phyloP scores from a whole-genome alignment of 1,140 invertebrate genomes.

The Cepaea nemoralis region DNA sequence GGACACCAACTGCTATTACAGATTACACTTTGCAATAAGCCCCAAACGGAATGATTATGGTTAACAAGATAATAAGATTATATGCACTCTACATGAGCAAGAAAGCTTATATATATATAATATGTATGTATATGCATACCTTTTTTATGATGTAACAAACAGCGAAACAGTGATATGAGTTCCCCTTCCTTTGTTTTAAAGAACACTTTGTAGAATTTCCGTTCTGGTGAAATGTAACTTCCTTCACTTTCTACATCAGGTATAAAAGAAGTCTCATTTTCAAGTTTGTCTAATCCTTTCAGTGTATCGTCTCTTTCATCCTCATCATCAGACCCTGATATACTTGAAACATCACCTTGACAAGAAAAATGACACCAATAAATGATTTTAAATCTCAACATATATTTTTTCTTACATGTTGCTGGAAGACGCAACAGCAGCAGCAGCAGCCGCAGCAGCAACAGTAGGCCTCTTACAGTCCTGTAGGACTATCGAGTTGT shows the following conservation, averaged over 20 bases:
- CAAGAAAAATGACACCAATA: background rate
- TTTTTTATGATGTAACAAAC: slow-evolving; percentile 73
- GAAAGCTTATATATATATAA: no score
- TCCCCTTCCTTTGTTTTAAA: slow-evolving; percentile 79
- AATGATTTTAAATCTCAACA: no score
- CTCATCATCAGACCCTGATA: slow-evolving; percentile 82
- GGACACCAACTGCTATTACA: no score
- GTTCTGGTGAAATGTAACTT: slow-evolving; percentile 33
- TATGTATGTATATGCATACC: slow-evolving; percentile 44
- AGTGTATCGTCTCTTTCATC: slow-evolving; percentile 49
- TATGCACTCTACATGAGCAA: no score
- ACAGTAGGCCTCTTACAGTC: no score
- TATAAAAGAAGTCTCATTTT: slow-evolving; percentile 25
- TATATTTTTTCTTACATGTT: no score
- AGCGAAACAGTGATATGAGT: slow-evolving; percentile 82
- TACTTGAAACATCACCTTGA: slow-evolving; percentile 81
- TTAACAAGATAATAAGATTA: no score
- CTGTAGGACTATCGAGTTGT: no score
- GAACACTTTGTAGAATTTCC: slow-evolving; percentile 78
- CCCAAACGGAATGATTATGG: no score
- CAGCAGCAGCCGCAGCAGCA: no score
- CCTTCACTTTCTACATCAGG: slow-evolving; percentile 51
- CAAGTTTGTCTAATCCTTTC: slow-evolving; percentile 55
- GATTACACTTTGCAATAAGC: no score
- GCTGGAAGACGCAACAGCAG: no score